Evolutionary conservation across 2,113 vertebrate species (phyloP).

Genomic region (Thomomys bottae): DNA sequence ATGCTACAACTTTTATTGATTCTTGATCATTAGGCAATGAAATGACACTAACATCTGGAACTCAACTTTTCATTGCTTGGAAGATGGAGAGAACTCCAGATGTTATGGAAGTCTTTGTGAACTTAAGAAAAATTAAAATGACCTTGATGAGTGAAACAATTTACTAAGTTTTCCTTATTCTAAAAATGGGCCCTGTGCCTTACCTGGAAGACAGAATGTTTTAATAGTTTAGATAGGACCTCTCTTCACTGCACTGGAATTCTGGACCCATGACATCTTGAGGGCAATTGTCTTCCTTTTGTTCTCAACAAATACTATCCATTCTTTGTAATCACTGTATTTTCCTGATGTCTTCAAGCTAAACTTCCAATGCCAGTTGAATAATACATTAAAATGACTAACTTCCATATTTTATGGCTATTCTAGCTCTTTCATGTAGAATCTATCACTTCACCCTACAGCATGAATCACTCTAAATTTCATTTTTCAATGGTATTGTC

Average conservation of each 20-base stretch:
- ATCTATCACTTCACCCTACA: background rate
- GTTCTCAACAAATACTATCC: background rate
- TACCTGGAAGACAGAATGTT: background rate
- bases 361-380: background rate
- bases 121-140: background rate
- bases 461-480: background rate
- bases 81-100: background rate
- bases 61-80: background rate
- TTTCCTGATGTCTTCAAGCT: background rate
- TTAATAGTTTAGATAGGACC: background rate
- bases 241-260: background rate
- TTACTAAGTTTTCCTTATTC: background rate
- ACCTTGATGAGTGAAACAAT: background rate
- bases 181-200: background rate
- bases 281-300: background rate
- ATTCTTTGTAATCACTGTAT: background rate
- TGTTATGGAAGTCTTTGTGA: background rate
- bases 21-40: background rate
- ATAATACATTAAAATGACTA: background rate
- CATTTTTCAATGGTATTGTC: background rate
- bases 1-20: background rate
- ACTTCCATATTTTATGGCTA: background rate
- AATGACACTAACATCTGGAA: background rate
- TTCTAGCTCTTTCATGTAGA: background rate
- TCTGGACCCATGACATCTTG: no score